Conservation (phyloP, 2,888 invertebrate genomes). For the Drosophila borealis region DNA sequence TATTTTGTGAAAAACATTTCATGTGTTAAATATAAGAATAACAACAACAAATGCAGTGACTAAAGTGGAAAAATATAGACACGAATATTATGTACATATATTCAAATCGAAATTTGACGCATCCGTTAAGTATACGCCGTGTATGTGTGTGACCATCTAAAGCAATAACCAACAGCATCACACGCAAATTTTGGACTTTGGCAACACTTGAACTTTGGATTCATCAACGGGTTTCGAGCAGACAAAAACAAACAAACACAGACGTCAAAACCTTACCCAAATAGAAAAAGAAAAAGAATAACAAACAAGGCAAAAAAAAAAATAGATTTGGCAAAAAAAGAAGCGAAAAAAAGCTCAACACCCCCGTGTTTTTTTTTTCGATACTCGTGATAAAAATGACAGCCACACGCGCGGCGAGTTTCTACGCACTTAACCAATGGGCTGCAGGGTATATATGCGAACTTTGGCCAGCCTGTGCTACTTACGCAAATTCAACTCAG, state of each 20-base stretch:
- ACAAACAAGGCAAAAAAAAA: slow-evolving; percentile 3
- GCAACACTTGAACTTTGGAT: slow-evolving; percentile 57
- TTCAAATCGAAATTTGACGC: slow-evolving; percentile 38
- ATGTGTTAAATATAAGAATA: slow-evolving; percentile 14
- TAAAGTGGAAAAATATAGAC: slow-evolving; percentile 16
- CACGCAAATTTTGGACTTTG: slow-evolving; percentile 37
- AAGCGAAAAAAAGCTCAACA: slow-evolving; percentile 14
- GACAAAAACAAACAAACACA: slow-evolving; percentile 16
- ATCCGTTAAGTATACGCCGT: slow-evolving; percentile 20
- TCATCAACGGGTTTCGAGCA: slow-evolving; percentile 17
- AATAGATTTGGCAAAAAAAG: slow-evolving; percentile 3
- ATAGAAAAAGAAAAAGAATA: slow-evolving; percentile 19
- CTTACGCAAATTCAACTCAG: not conserved
- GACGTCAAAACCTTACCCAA: slow-evolving; percentile 65
- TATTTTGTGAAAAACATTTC: slow-evolving; percentile 2
- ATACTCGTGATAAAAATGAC: slow-evolving; percentile 49
- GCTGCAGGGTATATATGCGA: slow-evolving; percentile 40
- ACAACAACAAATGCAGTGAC: slow-evolving; percentile 2
- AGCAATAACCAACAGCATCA: slow-evolving; percentile 27
- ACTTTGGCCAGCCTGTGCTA: not conserved
- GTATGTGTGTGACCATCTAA: slow-evolving; percentile 25
- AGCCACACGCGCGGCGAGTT: slow-evolving; percentile 51
- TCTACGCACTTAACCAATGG: slow-evolving; percentile 15
- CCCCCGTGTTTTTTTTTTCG: slow-evolving; percentile 27
- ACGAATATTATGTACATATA: slow-evolving; percentile 5